Evolutionary conservation across 2,113 vertebrate genomes (phyloP).

Genomic region (Anoplopoma fimbria): DNA sequence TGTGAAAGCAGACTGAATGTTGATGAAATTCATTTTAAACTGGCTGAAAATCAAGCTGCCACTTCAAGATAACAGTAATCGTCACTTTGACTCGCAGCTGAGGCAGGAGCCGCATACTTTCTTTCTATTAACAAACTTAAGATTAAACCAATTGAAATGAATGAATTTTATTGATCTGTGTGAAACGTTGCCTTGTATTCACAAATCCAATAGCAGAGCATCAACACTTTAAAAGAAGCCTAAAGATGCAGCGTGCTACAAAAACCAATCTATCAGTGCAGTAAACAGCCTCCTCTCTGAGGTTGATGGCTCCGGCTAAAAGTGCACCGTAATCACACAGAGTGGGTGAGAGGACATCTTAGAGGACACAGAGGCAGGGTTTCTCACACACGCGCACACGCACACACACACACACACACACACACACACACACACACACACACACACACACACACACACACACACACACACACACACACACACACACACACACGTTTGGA

Average conservation of each 20-base stretch:
- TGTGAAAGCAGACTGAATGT: not conserved
- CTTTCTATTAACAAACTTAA: constrained; percentile 44
- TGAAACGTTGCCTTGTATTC: constrained; percentile 20
- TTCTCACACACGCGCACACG: no score
- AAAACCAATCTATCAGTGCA: constrained; percentile 52
- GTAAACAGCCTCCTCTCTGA: constrained; percentile 37
- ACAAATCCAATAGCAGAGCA: constrained; percentile 16
- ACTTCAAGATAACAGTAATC: not conserved
- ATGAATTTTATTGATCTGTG: constrained; percentile 62
- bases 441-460: not conserved
- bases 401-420: not conserved
- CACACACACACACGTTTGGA: not conserved
- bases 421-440: not conserved
- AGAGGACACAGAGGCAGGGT: constrained; percentile 58
- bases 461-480: not conserved
- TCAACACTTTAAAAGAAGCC: constrained; percentile 31
- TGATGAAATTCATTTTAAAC: constrained; percentile 1
- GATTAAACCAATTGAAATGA: constrained; percentile 58
- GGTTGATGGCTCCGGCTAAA: constrained; percentile 49
- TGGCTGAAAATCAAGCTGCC: not conserved
- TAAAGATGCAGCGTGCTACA: constrained; percentile 21
- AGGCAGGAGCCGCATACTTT: not conserved
- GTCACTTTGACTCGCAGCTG: constrained; percentile 2
- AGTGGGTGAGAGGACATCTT: constrained; percentile 56
- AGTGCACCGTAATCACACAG: constrained; percentile 68